These are phyloP conservation scores for Patiria pectinifera DNA, from an alignment of 53 echinoderm and acorn worm genomes.

Conservation along the genomic window DNA sequence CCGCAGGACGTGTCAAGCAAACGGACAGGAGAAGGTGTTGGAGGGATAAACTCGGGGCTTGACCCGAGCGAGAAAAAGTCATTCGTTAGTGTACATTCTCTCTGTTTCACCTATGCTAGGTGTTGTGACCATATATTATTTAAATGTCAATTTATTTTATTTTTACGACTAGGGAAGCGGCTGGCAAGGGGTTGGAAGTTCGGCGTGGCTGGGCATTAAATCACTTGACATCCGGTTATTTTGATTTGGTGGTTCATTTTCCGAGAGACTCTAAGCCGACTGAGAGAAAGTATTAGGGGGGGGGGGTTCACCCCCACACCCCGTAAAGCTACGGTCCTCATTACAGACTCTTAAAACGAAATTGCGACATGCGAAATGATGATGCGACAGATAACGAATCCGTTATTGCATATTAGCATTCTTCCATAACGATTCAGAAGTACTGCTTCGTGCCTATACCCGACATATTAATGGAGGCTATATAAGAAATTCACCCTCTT, in stretches of 20 bases:
- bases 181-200: slow-evolving; percentile 11
- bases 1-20: not conserved
- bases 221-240: slow-evolving; percentile 16
- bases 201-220: not conserved
- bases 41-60: not conserved
- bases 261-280: not conserved
- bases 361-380: too few species aligned
- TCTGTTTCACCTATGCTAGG: not conserved
- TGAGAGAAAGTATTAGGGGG: not conserved
- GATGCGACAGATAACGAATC: too few species aligned
- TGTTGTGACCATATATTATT: not conserved
- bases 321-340: too few species aligned
- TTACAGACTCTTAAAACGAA: too few species aligned
- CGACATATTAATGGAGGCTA: too few species aligned
- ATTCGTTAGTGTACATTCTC: too few species aligned
- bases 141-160: not conserved
- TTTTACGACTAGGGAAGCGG: not conserved
- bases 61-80: not conserved
- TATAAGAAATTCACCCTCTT: not conserved
- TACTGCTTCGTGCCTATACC: too few species aligned
- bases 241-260: not conserved
- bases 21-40: not conserved
- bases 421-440: too few species aligned
- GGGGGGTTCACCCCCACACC: too few species aligned
- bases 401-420: too few species aligned